phyloP scores from a whole-genome alignment of 2,888 invertebrate species.

The Hirtodrosophila duncani region DNA sequence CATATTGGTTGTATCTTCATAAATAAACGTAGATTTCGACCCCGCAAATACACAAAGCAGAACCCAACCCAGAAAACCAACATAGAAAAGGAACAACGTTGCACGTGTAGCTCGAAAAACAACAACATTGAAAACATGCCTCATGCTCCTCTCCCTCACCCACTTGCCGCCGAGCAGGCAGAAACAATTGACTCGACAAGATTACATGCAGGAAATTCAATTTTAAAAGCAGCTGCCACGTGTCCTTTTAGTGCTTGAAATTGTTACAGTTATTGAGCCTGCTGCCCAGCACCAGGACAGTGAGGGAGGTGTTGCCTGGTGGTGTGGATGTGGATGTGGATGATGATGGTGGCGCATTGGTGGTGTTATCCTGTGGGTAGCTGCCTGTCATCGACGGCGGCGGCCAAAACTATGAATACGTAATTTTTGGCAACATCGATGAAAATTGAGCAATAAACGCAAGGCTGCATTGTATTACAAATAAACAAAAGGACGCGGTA shows the following conservation, averaged over 20 bases:
- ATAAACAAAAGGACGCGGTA: slow-evolving; percentile 49
- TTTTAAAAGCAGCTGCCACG: slow-evolving; percentile 78
- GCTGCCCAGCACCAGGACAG: no score
- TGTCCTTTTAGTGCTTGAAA: slow-evolving; percentile 77
- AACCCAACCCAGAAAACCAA: neutral
- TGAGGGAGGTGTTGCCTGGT: slow-evolving; percentile 13
- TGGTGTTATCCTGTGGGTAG: slow-evolving; percentile 23
- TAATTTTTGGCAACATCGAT: slow-evolving; percentile 54
- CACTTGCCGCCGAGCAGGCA: slow-evolving; percentile 17
- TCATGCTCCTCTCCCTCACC: neutral
- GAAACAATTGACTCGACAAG: slow-evolving; percentile 75
- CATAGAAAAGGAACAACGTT: slow-evolving; percentile 10
- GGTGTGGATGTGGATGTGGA: slow-evolving; percentile 4
- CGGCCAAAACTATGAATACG: slow-evolving; percentile 46
- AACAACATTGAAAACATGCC: slow-evolving; percentile 7
- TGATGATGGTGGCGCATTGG: slow-evolving; percentile 19
- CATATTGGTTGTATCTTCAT: slow-evolving; percentile 69
- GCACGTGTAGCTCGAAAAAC: slow-evolving; percentile 38
- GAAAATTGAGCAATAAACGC: slow-evolving; percentile 67
- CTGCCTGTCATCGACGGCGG: slow-evolving; percentile 5
- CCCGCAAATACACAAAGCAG: slow-evolving; percentile 19
- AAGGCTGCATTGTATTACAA: slow-evolving; percentile 61
- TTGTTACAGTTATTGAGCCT: slow-evolving; percentile 69
- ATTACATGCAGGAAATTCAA: slow-evolving; percentile 78
- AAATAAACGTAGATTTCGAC: slow-evolving; percentile 60